Evolutionary conservation across 2,113 vertebrate species (phyloP).

Genomic region (Psilopsiagon aurifrons): DNA sequence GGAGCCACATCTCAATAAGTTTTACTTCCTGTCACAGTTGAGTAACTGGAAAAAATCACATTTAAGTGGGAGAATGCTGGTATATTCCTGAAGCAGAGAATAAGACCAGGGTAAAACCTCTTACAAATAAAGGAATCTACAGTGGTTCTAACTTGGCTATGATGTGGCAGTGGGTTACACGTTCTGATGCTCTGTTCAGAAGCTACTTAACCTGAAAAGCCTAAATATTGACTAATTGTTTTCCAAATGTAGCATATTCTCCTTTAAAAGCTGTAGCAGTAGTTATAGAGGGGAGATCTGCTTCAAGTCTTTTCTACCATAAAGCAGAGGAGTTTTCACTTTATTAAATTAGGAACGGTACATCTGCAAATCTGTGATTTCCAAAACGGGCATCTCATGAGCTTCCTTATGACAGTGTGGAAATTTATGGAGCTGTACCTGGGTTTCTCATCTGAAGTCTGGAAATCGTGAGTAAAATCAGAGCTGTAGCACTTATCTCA

Average conservation of each 20-base stretch:
- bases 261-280: not conserved
- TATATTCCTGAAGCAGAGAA: not conserved
- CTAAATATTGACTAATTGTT: not conserved
- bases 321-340: not conserved
- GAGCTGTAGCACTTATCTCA: conserved; percentile 41
- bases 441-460: not conserved
- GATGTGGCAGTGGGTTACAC: not conserved
- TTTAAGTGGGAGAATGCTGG: not conserved
- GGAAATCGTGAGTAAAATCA: conserved; percentile 25
- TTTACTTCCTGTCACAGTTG: not conserved
- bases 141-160: not conserved
- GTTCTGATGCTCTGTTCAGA: not conserved
- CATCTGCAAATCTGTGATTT: not conserved
- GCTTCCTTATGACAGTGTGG: not conserved
- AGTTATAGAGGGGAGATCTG: not conserved
- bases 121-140: not conserved
- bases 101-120: not conserved
- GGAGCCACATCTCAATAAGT: not conserved
- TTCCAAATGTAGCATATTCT: not conserved
- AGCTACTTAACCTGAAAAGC: not conserved
- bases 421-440: not conserved
- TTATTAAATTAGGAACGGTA: not conserved
- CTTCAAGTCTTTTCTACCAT: not conserved
- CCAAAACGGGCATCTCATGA: not conserved
- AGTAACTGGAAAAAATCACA: not conserved